Evolutionary conservation across 2,888 invertebrate genomes (phyloP), one percentile per base, ranked within the genome.

Genomic region (Apamea epomidion): DNA sequence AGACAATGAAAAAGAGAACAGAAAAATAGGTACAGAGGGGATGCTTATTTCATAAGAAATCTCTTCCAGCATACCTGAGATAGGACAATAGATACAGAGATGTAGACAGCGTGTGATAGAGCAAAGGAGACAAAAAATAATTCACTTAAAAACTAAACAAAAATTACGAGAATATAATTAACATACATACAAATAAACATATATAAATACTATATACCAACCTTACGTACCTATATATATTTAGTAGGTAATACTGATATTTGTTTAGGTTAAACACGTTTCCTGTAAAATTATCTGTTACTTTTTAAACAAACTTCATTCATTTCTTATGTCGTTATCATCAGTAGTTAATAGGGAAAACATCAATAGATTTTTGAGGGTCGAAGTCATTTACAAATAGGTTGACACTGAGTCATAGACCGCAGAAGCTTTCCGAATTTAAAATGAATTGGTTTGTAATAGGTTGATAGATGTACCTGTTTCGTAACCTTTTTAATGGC

Each of bases 351-450:
- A 60, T n/a, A 54, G 60, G 48, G 51, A 42, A 70, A 85, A 64
- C 62, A 25, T 32, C 6, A 78, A 54, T 37, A 1, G 1, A 37
- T 71, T 70, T 62, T 45, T 69, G 10, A 42, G 32, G 25, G 16
- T 7, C 29, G 16, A 45, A 51, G 12, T 70, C 2, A 64, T 45
- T 32, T n/a, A 78, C 29, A 83, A 68, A 83, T 62, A 48, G 2
- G 21, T 81, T 78, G 21, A 69, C 54, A 62, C 37, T 84, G 84
- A 81, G 58, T 81, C 81, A 81, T n/a, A 25, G 18, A 62, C 45
- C 62, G 54, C 69, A 62, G 29, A 45, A 29, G 51, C 25, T 51
- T 45, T 37, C 7, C 14, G 18, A 48, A 48, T 58, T 71, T 32
- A 60, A 60, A 82, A n/a, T 60, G 18, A 42, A 67, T 37, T 25